These are phyloP conservation scores for Epinephelus malabaricus DNA, from an alignment of 2,797 vertebrate genomes.

Conservation along the genomic window DNA sequence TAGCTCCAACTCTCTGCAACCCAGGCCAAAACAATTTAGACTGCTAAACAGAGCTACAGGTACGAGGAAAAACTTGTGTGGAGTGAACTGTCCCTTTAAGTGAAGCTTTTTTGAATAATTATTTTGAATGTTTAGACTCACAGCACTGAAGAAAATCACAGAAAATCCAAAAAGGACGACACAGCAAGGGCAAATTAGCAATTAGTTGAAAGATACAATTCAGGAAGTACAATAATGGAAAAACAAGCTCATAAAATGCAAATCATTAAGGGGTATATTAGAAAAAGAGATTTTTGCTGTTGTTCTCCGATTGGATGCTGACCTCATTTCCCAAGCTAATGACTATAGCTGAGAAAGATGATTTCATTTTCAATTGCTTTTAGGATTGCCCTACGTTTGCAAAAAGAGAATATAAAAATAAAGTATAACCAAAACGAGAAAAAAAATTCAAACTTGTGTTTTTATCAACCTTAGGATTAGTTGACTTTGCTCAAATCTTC, in stretches of 20 bases:
- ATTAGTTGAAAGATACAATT: background rate
- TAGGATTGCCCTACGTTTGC: conserved; percentile 2
- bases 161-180: conserved; percentile 18
- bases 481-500: conserved; percentile 31
- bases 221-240: background rate
- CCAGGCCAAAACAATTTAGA: no score
- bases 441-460: conserved; percentile 8
- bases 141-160: conserved; percentile 10
- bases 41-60: no score
- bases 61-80: no score
- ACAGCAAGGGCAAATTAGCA: background rate
- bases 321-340: background rate
- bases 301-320: background rate
- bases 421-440: background rate
- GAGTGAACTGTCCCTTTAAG: no score
- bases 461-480: conserved; percentile 43
- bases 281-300: background rate
- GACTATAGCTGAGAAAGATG: background rate
- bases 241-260: background rate
- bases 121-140: conserved; percentile 7
- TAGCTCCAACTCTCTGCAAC: no score
- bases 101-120: background rate
- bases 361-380: background rate
- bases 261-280: background rate
- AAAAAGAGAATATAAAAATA: conserved; percentile 21